These are phyloP conservation scores for Hassar affinis DNA, from an alignment of 2,113 vertebrate species.

Conservation along the genomic window DNA sequence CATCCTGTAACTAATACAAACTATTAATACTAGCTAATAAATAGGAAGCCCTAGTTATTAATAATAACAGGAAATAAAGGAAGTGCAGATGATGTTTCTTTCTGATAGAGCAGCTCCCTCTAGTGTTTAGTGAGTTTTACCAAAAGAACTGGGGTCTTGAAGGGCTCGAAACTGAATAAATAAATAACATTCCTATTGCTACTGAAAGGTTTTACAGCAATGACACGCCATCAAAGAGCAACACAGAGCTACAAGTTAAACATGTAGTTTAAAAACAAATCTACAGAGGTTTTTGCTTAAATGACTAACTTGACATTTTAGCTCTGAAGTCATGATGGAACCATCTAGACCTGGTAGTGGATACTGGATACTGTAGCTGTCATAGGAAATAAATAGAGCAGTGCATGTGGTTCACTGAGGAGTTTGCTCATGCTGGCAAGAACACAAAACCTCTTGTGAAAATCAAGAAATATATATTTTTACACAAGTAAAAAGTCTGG, in stretches of 20 bases:
- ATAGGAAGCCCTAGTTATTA: no score
- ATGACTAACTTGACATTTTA: not conserved
- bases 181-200: slow-evolving; percentile 1
- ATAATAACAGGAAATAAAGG: not conserved
- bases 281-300: not conserved
- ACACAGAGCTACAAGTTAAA: not conserved
- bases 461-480: not conserved
- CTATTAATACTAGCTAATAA: no score
- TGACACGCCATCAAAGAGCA: not conserved
- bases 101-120: slow-evolving; percentile 31
- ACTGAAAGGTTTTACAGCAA: not conserved
- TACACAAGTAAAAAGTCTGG: not conserved
- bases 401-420: slow-evolving; percentile 47
- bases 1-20: not conserved
- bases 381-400: slow-evolving; percentile 60
- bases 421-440: slow-evolving; percentile 28
- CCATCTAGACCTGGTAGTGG: slow-evolving; percentile 45
- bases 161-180: not conserved
- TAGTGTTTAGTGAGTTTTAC: slow-evolving; percentile 16
- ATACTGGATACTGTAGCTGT: slow-evolving; percentile 39
- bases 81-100: not conserved
- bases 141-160: not conserved
- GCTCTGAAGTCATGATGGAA: not conserved
- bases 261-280: slow-evolving; percentile 4
- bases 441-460: not conserved